Conservation (phyloP, 2,113 vertebrate genomes). For the Cyanoramphus novaezelandiae region DNA sequence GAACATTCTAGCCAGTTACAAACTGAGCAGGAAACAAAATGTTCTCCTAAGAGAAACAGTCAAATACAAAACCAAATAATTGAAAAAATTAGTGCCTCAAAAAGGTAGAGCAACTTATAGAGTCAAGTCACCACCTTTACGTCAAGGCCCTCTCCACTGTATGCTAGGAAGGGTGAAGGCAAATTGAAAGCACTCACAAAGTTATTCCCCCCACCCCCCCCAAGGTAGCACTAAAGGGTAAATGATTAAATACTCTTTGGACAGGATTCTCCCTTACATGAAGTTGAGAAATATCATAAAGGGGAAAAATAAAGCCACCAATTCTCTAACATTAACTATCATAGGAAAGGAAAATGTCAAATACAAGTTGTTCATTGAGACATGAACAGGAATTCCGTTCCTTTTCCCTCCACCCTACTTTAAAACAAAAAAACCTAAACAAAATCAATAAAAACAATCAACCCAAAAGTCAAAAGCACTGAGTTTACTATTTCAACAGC, state of each 20-base stretch:
- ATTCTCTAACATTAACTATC: neutral
- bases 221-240: neutral
- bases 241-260: neutral
- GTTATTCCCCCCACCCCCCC: neutral
- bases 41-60: slow-evolving; percentile 66
- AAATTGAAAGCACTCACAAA: neutral
- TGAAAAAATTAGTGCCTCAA: slow-evolving; percentile 50
- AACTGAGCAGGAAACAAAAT: slow-evolving; percentile 65
- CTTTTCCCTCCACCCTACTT: neutral
- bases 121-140: neutral
- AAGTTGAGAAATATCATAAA: neutral
- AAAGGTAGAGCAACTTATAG: slow-evolving; percentile 31
- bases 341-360: neutral
- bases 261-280: neutral
- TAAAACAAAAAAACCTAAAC: neutral
- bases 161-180: neutral
- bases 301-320: neutral
- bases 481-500: slow-evolving; percentile 1
- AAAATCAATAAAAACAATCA: neutral
- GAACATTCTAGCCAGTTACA: slow-evolving; percentile 68
- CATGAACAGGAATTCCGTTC: neutral
- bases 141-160: neutral
- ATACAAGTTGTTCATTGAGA: neutral
- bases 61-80: slow-evolving; percentile 65
- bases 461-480: neutral